Evolutionary conservation across 2,888 invertebrate genomes (phyloP), one percentile per base, ranked within the genome.

Genomic region (Nemurella pictetii): DNA sequence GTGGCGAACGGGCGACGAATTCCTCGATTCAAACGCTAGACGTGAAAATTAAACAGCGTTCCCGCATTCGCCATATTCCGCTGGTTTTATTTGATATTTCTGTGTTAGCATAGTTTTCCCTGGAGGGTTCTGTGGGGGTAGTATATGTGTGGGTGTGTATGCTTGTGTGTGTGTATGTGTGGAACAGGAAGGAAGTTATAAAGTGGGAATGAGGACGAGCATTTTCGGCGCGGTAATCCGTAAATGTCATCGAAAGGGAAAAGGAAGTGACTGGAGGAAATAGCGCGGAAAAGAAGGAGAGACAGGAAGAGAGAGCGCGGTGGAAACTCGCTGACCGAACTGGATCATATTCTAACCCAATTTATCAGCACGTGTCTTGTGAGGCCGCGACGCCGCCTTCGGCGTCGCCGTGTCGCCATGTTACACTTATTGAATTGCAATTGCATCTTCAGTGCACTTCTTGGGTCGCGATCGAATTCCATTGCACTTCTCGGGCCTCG

Each of bases 221-320:
- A 74, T 84, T 81, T 32, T 20, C 32, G 26, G 55, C 35, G 77
- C 36, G 55, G 82, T 83, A 77, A 85, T 85, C 83, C 55, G 77
- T 85, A 83, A 83, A 85, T 83, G 85, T 83, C 83, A 85, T 82
- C 55, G 55, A 82, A 36, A 55, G 72, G 82, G 82, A 29, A 55
- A 27, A 29, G 30, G 82, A 55, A 27, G 78, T 78, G 29, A 29
- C 28, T n/a, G 27, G 28, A 20, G 78, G 78, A n/a, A 78, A 30
- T 55, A 55, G 55, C 55, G 3, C 55, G 55, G 55, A 55, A 55
- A 55, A 7, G 29, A 0, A n/a, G 29, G 29, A 78, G 27, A 27
- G 29, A 29, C 29, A 78, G 9, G 29, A 7, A 28, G 78, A n/a
- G 1, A 55, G 55, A 55, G 55, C 15, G 9, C 2, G 55, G 9